Base-by-base conservation (phyloP, 2,888 invertebrate species). In the Lasius platythorax region DNA sequence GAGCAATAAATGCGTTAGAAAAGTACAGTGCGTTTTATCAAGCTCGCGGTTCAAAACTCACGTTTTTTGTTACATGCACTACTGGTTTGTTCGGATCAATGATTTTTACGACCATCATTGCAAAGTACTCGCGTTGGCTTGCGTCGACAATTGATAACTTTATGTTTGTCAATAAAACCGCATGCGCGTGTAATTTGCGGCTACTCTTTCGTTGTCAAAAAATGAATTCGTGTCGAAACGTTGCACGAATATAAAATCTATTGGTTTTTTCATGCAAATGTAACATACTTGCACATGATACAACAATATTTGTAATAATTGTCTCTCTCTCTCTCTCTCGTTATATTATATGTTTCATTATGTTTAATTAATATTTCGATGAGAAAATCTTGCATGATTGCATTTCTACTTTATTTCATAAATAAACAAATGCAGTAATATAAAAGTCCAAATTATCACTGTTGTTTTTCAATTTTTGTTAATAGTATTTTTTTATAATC, bases 101-200 rank as follows among this genome's bases (percentile, higher is more conserved):
- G 23, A 79, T 33, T 61, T 61, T 79, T 61, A 70, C 11, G 18
- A 23, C 2, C 23, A 4, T 58, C 72, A 68, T 78, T 68, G n/a
- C 43, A 43, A 56, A 43, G 43, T 33, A 56, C 64, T 66, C 40
- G 37, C 37, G 30, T 37, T 15, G 50, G 30, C 23, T 5, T n/a
- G 43, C 56, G 33, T 23, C 23, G 37, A 28, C 37, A 53, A 53
- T 33, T 43, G 33, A 72, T 72, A 79, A 43, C 43, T 79, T 61
- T 33, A 68, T 33, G n/a, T 58, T 43, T n/a, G 33, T 18, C 78
- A 30, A 78, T 53, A 68, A 68, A 79, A 68, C 58, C 43, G 23
- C 3, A 28, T n/a, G 23, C n/a, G 18, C 43, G 33, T 28, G 12
- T 43, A 79, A 68, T 68, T 58, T 58, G 70, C n/a, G 12, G n/a